A percentile compares a stretch with the other conserved stretches of the same genome.
phyloP scores from a whole-genome alignment of 2,888 invertebrate genomes.

The Dicranocentrus wangi region DNA sequence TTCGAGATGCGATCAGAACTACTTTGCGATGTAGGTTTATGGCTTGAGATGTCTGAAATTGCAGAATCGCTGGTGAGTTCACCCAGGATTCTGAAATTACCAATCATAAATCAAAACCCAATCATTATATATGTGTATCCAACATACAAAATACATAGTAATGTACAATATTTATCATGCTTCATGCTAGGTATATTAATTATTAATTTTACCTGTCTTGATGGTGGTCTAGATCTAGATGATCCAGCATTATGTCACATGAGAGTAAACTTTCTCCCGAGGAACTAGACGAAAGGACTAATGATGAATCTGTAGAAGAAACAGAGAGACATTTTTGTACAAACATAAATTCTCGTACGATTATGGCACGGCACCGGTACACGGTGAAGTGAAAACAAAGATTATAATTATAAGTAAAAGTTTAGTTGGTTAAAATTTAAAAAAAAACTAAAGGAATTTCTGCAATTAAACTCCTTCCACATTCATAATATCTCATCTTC shows the following conservation, averaged over 20 bases:
- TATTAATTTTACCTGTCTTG: conserved; percentile 63
- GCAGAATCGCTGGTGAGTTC: conserved; percentile 66
- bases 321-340: conserved; percentile 11
- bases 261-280: conserved; percentile 70
- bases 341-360: no score
- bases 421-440: no score
- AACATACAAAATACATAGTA: neutral
- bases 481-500: no score
- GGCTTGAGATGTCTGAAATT: conserved; percentile 65
- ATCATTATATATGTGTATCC: neutral
- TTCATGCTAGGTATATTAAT: neutral
- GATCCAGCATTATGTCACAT: conserved; percentile 69
- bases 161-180: neutral
- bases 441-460: no score
- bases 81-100: conserved; percentile 46
- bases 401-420: no score
- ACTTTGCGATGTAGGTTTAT: conserved; percentile 48
- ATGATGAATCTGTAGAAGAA: conserved; percentile 67
- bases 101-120: conserved; percentile 9
- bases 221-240: conserved; percentile 58
- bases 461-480: no score
- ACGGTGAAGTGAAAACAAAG: no score
- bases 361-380: no score
- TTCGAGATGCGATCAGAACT: conserved; percentile 35
- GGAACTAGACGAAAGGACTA: conserved; percentile 67